phyloP scores from a whole-genome alignment of 2,888 invertebrate genomes.

The Diloba caeruleocephala region DNA sequence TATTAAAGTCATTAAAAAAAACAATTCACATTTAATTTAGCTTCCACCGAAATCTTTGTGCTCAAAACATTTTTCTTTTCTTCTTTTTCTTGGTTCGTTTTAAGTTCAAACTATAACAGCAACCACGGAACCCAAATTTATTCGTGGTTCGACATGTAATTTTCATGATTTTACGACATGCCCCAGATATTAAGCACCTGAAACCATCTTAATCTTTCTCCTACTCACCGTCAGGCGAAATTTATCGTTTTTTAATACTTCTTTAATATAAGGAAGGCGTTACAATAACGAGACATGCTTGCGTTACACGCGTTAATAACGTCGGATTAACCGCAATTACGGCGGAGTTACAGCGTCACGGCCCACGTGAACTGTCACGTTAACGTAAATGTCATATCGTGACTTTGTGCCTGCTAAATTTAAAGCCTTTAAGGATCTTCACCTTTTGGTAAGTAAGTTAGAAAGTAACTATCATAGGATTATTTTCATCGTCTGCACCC shows the following conservation, averaged over 20 bases:
- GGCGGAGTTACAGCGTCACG: slow-evolving; percentile 42
- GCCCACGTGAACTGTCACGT: slow-evolving; percentile 49
- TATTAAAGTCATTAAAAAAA: too few relatives aligned
- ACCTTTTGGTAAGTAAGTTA: neutral
- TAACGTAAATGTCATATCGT: slow-evolving; percentile 48
- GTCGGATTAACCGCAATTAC: slow-evolving; percentile 50
- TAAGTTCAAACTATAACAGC: too few relatives aligned
- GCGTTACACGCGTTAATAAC: slow-evolving; percentile 48
- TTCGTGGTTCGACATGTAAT: too few relatives aligned
- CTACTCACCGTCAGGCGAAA: slow-evolving; percentile 14
- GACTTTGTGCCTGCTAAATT: slow-evolving; percentile 32
- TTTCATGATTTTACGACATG: neutral
- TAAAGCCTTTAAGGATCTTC: slow-evolving; percentile 1
- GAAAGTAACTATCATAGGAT: neutral
- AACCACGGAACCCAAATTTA: too few relatives aligned
- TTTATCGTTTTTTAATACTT: slow-evolving; percentile 50
- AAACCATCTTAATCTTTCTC: neutral
- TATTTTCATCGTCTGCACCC: too few relatives aligned
- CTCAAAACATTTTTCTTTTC: too few relatives aligned
- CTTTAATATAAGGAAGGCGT: slow-evolving; percentile 48
- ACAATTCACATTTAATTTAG: too few relatives aligned
- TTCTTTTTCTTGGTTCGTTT: too few relatives aligned
- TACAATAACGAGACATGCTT: slow-evolving; percentile 47
- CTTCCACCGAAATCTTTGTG: too few relatives aligned
- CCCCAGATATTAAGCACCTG: neutral